These are phyloP conservation scores for Argyra leucocephala DNA, from an alignment of 2,888 invertebrate species.

Conservation along the genomic window DNA sequence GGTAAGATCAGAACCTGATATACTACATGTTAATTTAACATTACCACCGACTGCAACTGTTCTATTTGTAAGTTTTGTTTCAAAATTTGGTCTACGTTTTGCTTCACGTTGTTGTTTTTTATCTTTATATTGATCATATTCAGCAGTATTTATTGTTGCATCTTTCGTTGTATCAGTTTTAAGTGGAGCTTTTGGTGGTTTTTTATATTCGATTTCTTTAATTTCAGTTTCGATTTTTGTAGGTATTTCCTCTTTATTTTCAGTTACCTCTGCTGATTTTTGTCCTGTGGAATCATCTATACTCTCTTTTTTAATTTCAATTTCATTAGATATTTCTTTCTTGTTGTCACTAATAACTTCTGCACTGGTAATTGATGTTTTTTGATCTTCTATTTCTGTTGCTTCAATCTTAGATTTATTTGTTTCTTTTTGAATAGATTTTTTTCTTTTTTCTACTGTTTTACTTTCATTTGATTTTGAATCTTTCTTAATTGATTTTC, in stretches of 20 bases:
- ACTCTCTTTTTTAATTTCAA: constrained; percentile 24
- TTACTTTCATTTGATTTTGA: neutral
- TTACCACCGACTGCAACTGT: constrained; percentile 64
- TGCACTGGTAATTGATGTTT: neutral
- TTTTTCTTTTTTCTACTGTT: neutral
- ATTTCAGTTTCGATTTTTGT: constrained; percentile 12
- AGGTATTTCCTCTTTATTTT: constrained; percentile 21
- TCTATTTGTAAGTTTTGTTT: constrained; percentile 62
- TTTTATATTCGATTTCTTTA: constrained; percentile 12
- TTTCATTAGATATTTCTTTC: constrained; percentile 19
- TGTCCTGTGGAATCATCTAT: constrained; percentile 20
- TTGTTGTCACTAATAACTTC: constrained; percentile 18
- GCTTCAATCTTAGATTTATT: neutral
- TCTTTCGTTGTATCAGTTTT: constrained; percentile 22
- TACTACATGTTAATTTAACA: constrained; percentile 68
- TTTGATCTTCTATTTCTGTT: neutral
- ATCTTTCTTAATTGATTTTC: neutral
- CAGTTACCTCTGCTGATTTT: constrained; percentile 23
- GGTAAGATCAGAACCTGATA: constrained; percentile 59
- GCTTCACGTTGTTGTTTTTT: constrained; percentile 32
- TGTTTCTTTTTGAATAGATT: neutral
- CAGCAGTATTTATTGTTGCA: constrained; percentile 3
- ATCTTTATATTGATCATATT: constrained; percentile 28
- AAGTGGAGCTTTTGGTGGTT: constrained; percentile 23
- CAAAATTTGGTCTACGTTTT: constrained; percentile 35